Evolutionary conservation across 2,797 vertebrate genomes (phyloP), one percentile per base, ranked within the genome.

Genomic region (Varecia variegata): DNA sequence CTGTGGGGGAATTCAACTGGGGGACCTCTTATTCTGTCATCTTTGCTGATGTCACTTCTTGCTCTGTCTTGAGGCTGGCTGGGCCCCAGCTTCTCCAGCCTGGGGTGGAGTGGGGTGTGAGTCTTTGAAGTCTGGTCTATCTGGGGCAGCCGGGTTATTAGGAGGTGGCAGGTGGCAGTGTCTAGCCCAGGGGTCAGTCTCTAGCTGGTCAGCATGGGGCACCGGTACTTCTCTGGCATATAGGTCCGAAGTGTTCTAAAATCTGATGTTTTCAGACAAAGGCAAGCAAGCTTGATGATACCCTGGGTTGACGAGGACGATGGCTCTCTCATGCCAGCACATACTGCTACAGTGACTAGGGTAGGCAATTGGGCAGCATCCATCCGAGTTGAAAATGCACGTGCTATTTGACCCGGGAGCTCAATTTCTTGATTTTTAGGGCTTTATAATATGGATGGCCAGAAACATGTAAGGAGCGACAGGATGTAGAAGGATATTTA

Each of bases 41-140:
- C 32, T 73, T 73, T 68, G 76, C 50, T 58, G 25, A 17, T 45
- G 25, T 5, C 35, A 45, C 77, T 3, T 62, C 94, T 90, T 90
- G 74, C 86, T 86, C 86, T 58, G 38, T 71, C 40, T 81, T 58
- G 65, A 81, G 52, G 77, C 32, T 86, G 58, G n/a, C 23, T 17
- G 27, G 56, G 40, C 23, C 40, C 5, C 25, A 7, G 40, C 67
- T 82, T 70, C 52, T 71, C 11, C 32, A n/a, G 23, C 40, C n/a
- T 50, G 77, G 25, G 2, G 12, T 3, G 12, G 68, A 27, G 43
- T 25, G 18, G 56, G 32, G 15, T 40, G 20, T 32, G 43, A 65
- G 27, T 17, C 68, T 85, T 65, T 23, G 2, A 65, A 21, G 35
- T 65, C 60, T 47, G 30, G 58, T 10, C n/a, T 20, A 43, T 27